phyloP scores from a whole-genome alignment of 2,797 vertebrate species.

The Trichosurus vulpecula region DNA sequence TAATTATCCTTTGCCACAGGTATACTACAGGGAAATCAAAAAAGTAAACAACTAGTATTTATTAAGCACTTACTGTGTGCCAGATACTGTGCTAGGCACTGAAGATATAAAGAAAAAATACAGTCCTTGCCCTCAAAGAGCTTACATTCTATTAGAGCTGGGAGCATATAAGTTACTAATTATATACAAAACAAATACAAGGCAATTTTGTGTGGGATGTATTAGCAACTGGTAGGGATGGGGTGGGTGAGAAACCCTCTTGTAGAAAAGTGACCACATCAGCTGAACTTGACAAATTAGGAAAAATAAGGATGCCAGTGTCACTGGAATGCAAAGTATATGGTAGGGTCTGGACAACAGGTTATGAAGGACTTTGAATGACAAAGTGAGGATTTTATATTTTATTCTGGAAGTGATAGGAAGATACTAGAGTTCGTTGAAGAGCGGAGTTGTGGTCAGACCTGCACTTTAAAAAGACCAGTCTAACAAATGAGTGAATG shows the following conservation, averaged over 20 bases:
- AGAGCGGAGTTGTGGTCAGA: background rate
- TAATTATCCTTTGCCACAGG: too few species aligned
- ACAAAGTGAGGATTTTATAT: background rate
- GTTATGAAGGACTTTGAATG: background rate
- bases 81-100: too few species aligned
- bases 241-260: background rate
- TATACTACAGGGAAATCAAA: too few species aligned
- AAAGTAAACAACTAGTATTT: too few species aligned
- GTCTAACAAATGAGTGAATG: background rate
- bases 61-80: too few species aligned
- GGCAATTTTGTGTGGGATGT: too few species aligned
- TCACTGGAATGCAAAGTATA: background rate
- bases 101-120: too few species aligned
- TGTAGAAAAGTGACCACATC: background rate
- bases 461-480: background rate
- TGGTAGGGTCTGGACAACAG: background rate
- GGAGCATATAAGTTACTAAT: too few species aligned
- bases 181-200: too few species aligned
- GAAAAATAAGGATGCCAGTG: background rate
- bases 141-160: too few species aligned
- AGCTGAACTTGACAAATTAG: background rate
- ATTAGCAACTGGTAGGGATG: too few species aligned
- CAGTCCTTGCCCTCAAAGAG: too few species aligned
- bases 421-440: background rate
- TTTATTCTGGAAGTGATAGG: background rate